Evolutionary conservation across 1,140 invertebrate genomes (phyloP).

Genomic region (Telenomus remus): DNA sequence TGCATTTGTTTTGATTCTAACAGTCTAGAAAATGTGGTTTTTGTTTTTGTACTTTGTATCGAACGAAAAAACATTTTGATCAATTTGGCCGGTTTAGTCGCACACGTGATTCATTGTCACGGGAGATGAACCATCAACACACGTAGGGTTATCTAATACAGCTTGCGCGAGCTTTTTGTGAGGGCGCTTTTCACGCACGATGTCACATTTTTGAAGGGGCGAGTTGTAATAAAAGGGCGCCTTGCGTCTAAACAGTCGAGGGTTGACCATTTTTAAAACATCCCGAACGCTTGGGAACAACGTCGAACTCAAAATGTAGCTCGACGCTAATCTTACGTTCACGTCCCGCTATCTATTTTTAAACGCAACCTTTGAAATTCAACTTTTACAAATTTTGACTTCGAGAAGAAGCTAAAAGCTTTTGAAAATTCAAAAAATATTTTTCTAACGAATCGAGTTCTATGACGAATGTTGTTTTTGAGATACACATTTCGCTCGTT

Average conservation of each 20-base stretch:
- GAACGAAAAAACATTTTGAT: background rate
- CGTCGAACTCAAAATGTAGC: slow-evolving; percentile 5
- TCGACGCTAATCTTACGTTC: background rate
- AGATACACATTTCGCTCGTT: too few species aligned
- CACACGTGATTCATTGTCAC: slow-evolving; percentile 21
- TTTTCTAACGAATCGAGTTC: background rate
- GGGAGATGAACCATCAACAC: slow-evolving; percentile 8
- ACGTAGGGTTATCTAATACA: slow-evolving; percentile 18
- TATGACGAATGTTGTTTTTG: background rate
- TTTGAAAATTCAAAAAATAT: too few species aligned
- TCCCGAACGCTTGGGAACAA: slow-evolving; percentile 3
- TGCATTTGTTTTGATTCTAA: too few species aligned
- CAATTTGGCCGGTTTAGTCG: slow-evolving; percentile 20
- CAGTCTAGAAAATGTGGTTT: too few species aligned
- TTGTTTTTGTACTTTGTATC: too few species aligned
- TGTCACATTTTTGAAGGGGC: slow-evolving; percentile 27
- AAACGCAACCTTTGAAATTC: slow-evolving; percentile 16
- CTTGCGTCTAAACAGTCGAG: slow-evolving; percentile 8
- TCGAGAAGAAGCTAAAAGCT: too few species aligned
- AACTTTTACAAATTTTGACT: too few species aligned
- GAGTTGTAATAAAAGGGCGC: slow-evolving; percentile 29
- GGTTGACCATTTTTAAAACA: slow-evolving; percentile 37
- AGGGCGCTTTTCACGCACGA: slow-evolving; percentile 18
- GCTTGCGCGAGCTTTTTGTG: slow-evolving; percentile 1
- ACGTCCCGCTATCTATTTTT: slow-evolving; percentile 21